Evolutionary conservation across 2,113 vertebrate genomes (phyloP), one percentile per base, ranked within the genome.

Genomic region (Elephantulus edwardii): DNA sequence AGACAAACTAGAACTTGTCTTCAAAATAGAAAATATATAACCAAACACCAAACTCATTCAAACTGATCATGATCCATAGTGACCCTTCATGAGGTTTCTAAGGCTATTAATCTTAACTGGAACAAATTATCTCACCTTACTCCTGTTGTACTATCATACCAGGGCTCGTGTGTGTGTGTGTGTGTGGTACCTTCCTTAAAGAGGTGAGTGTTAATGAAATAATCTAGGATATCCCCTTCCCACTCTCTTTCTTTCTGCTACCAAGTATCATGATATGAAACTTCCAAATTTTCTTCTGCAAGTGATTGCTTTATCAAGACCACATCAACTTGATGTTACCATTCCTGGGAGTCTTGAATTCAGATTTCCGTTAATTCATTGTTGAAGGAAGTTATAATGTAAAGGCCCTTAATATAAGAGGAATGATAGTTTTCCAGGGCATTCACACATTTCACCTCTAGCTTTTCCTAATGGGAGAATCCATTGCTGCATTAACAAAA

Each of bases 361-460:
- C 20, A 92, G 54, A 48, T 75, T 11, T 89, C 75, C 64, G 44
- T 46, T 30, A 62, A 86, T 33, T 89, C 38, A 56, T 14, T 77
- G 54, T 19, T 26, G 33, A 89, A 1, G 42, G 20, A 94, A 64
- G 58, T 86, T 75, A 72, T 54, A 71, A 77, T 71, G 58, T 89
- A 24, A 82, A 86, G 56, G 22, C 24, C 22, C 2, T 62, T 82
- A 52, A 56, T 22, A 1, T 38, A 71, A 86, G 22, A 86, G 50
- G 58, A 72, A 42, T 48, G 20, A 48, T 72, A 14, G 3, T 52
- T 64, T 86, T 26, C 28, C 70, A 77, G n/a, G 26, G 20, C 46
- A 92, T 66, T 92, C n/a, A 81, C n/a, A 60, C 19, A 70, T 92
- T 89, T 86, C n/a, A 56, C 19, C 28, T 86, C 60, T 77, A 62